Percentiles rank a stretch among this genome's conserved stretches.
phyloP scores from a whole-genome alignment of 1,140 invertebrate species.

The Heliconius himera region DNA sequence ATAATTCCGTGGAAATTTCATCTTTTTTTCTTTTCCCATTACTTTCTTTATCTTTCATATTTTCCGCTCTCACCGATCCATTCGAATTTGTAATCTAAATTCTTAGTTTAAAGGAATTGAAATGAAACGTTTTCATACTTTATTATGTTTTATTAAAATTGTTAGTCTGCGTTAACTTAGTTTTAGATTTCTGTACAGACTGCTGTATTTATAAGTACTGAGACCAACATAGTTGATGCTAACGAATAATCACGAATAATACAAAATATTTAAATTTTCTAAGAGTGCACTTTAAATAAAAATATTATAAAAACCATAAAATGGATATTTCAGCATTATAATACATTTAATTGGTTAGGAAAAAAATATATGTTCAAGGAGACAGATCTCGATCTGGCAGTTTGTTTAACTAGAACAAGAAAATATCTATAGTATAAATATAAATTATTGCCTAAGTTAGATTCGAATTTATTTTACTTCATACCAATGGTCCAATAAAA shows the following conservation, averaged over 20 bases:
- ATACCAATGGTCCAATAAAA: no score
- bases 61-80: neutral
- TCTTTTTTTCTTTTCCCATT: neutral
- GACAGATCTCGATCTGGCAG: no score
- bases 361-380: no score
- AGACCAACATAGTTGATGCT: slow-evolving; percentile 21
- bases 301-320: neutral
- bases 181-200: slow-evolving; percentile 5
- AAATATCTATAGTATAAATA: no score
- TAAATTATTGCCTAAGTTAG: no score
- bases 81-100: neutral
- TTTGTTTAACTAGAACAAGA: no score
- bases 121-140: slow-evolving; percentile 1
- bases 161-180: slow-evolving; percentile 38
- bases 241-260: neutral
- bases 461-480: no score
- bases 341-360: no score
- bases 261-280: neutral
- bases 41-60: slow-evolving; percentile 1
- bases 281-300: neutral
- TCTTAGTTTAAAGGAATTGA: slow-evolving; percentile 12
- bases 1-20: neutral
- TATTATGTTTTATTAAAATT: slow-evolving; percentile 41
- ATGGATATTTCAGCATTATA: no score
- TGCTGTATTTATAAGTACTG: slow-evolving; percentile 9